These are phyloP conservation scores for Bradypus variegatus DNA, from an alignment of 2,797 vertebrate species.

Conservation along the genomic window DNA sequence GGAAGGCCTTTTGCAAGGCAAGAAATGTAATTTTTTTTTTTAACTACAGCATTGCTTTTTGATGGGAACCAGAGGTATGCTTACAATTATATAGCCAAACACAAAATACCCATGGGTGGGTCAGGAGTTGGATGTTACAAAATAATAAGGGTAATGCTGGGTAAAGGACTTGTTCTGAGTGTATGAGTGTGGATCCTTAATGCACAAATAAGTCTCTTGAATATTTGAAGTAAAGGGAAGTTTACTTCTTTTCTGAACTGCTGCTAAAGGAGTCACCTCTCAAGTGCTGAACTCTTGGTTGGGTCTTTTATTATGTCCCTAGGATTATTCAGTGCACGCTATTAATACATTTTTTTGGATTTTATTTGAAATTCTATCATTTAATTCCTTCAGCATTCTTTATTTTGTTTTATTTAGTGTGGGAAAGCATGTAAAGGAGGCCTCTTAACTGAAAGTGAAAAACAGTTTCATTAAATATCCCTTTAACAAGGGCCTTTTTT, in stretches of 20 bases:
- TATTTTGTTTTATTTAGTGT: neutral
- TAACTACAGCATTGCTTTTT: no score
- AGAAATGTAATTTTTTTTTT: neutral
- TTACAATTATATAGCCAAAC: no score
- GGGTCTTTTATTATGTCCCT: neutral
- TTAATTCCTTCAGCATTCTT: neutral
- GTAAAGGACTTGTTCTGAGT: neutral
- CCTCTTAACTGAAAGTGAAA: neutral
- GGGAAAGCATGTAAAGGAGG: neutral
- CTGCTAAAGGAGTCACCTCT: neutral
- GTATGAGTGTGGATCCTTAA: neutral
- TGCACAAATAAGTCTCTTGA: neutral
- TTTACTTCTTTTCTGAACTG: neutral
- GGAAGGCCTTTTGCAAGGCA: neutral
- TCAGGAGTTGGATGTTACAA: no score
- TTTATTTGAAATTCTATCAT: constrained; percentile 32
- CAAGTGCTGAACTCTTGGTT: neutral
- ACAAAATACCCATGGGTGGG: no score
- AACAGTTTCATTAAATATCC: constrained; percentile 23
- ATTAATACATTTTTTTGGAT: neutral
- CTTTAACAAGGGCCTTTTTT: neutral
- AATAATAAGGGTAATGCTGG: no score
- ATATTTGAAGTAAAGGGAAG: neutral
- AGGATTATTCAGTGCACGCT: neutral
- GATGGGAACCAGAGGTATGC: no score